Percentiles rank a stretch among this genome's conserved stretches.
Evolutionary conservation across 2,113 vertebrate species (phyloP).

Genomic region (Nicator chloris): DNA sequence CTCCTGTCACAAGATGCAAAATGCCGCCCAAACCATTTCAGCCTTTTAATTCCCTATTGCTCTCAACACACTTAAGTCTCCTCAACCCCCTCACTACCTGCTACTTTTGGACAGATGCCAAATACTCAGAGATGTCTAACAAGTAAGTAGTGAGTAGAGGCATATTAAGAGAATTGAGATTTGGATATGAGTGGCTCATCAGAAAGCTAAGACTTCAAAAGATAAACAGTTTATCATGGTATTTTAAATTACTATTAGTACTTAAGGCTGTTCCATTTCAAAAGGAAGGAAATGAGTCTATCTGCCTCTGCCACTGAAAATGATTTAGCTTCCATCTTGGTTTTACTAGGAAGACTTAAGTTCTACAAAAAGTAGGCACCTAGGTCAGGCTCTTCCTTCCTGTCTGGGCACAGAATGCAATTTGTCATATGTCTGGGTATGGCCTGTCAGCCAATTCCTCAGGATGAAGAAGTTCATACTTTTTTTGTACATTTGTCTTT

Average conservation of each 20-base stretch:
- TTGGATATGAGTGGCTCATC: neutral
- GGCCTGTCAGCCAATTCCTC: neutral
- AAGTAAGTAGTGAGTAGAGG: neutral
- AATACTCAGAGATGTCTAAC: neutral
- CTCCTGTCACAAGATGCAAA: neutral
- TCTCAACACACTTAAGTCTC: neutral
- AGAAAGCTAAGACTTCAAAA: neutral
- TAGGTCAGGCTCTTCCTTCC: neutral
- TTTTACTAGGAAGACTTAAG: neutral
- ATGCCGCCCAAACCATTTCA: neutral
- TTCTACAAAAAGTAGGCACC: neutral
- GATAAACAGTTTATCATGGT: neutral
- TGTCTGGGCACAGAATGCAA: neutral
- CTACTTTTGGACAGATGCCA: neutral
- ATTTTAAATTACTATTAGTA: neutral
- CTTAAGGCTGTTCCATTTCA: neutral
- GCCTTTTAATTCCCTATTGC: neutral
- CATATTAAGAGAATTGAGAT: neutral
- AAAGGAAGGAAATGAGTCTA: neutral
- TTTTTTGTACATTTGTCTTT: neutral
- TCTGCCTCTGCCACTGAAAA: neutral
- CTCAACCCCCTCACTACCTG: neutral
- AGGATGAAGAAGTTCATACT: neutral
- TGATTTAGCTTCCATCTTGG: neutral
- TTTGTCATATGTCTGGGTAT: neutral